Evolutionary conservation across 2,888 invertebrate genomes (phyloP).

Genomic region (Danaus chrysippus): DNA sequence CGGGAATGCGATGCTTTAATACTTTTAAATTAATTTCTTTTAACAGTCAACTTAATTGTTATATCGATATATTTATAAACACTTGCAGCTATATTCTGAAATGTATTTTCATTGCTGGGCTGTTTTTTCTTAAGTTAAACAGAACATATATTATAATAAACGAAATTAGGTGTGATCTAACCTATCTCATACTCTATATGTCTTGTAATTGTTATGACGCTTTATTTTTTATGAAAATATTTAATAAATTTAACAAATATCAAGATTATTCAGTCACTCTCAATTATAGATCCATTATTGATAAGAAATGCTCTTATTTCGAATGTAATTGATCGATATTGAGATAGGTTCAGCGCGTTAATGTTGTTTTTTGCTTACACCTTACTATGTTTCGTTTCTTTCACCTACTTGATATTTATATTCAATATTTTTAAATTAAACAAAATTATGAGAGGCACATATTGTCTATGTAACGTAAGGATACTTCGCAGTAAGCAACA

Average conservation of each 20-base stretch:
- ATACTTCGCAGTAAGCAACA: too few relatives aligned
- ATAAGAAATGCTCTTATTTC: conserved; percentile 75
- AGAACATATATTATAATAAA: too few relatives aligned
- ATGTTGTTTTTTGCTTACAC: conserved; percentile 61
- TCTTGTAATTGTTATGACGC: neutral
- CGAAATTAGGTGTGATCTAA: too few relatives aligned
- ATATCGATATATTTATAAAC: neutral
- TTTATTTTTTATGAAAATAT: neutral
- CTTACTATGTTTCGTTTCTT: conserved; percentile 43
- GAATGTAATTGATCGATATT: conserved; percentile 72
- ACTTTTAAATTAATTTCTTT: conserved; percentile 14
- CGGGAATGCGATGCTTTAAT: conserved; percentile 26
- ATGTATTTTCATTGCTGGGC: too few relatives aligned
- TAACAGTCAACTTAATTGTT: neutral
- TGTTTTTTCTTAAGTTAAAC: too few relatives aligned
- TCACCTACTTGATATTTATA: conserved; percentile 31
- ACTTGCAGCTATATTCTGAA: too few relatives aligned
- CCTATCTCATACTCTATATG: too few relatives aligned
- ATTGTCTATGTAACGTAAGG: too few relatives aligned
- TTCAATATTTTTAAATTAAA: conserved; percentile 12
- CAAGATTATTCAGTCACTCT: conserved; percentile 42
- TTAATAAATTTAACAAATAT: conserved; percentile 23
- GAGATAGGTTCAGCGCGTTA: conserved; percentile 60
- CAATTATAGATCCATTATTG: conserved; percentile 73
- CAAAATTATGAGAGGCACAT: too few relatives aligned